Conservation (phyloP, 2,797 vertebrate species). For the Picus viridis region DNA sequence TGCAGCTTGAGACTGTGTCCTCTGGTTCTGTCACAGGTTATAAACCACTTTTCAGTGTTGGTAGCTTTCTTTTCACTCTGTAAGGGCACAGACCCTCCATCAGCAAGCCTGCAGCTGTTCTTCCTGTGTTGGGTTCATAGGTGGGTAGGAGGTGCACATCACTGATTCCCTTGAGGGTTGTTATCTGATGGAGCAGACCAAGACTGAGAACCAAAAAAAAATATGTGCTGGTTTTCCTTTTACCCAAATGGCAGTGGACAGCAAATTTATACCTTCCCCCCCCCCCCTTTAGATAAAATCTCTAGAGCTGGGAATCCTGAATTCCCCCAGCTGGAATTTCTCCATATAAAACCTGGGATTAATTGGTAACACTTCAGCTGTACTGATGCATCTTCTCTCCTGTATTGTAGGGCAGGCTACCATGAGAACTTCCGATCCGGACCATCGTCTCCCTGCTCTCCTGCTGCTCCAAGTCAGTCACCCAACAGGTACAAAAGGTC, state of each 20-base stretch:
- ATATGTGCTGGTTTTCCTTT: neutral
- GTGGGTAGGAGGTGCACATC: neutral
- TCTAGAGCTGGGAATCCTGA: neutral
- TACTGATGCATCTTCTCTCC: slow-evolving; percentile 25
- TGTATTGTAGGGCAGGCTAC: slow-evolving; percentile 84
- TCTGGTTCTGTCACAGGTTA: no score
- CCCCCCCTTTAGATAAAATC: neutral
- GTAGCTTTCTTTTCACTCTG: neutral
- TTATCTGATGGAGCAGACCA: neutral
- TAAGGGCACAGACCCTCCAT: neutral
- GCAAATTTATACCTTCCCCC: neutral
- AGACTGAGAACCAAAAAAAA: neutral
- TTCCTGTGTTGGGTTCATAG: neutral
- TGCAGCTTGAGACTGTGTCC: no score
- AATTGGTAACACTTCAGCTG: neutral
- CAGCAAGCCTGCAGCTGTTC: neutral
- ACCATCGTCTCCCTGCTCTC: slow-evolving; percentile 78
- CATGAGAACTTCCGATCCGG: slow-evolving; percentile 80
- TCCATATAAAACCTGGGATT: neutral
- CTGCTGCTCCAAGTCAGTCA: slow-evolving; percentile 83
- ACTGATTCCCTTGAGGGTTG: neutral
- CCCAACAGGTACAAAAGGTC: slow-evolving; percentile 90
- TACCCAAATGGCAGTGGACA: neutral
- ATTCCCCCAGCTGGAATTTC: neutral
- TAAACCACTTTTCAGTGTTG: neutral